Percentiles rank a stretch among this genome's conserved stretches.
These are phyloP conservation scores for Electrona antarctica DNA, from an alignment of 2,113 vertebrate species.

Conservation along the genomic window DNA sequence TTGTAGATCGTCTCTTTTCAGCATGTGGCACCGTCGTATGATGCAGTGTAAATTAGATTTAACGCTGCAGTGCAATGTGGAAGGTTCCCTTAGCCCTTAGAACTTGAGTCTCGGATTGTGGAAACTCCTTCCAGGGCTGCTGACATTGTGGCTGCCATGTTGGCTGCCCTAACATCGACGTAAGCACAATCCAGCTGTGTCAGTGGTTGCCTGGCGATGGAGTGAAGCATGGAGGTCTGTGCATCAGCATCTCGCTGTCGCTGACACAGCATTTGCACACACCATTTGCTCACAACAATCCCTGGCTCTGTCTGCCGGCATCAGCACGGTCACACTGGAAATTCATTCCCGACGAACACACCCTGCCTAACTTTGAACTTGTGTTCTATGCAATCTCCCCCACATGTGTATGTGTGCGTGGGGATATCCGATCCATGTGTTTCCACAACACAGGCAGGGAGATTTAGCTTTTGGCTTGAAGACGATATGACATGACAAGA, in stretches of 20 bases:
- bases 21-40: neutral
- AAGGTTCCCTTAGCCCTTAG: neutral
- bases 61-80: too few species aligned
- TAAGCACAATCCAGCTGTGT: constrained; percentile 53
- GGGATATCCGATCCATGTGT: constrained; percentile 42
- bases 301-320: constrained; percentile 37
- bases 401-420: constrained; percentile 11
- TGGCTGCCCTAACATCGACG: constrained; percentile 25
- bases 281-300: constrained; percentile 57
- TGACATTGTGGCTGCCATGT: constrained; percentile 2
- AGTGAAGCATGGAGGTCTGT: constrained; percentile 34
- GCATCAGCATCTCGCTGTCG: constrained; percentile 41
- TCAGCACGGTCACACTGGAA: constrained; percentile 31
- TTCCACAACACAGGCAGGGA: constrained; percentile 34
- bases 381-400: constrained; percentile 15
- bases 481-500: constrained; percentile 10
- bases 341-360: constrained; percentile 24
- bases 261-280: constrained; percentile 56
- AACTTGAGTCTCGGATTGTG: constrained; percentile 9
- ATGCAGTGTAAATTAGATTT: too few species aligned
- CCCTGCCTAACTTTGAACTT: constrained; percentile 30
- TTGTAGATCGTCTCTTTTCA: too few species aligned
- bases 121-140: constrained; percentile 4
- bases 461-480: constrained; percentile 26
- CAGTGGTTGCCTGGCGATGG: constrained; percentile 34